These are phyloP conservation scores for Forbesichthys agassizii DNA, from an alignment of 2,113 vertebrate genomes.

Conservation along the genomic window DNA sequence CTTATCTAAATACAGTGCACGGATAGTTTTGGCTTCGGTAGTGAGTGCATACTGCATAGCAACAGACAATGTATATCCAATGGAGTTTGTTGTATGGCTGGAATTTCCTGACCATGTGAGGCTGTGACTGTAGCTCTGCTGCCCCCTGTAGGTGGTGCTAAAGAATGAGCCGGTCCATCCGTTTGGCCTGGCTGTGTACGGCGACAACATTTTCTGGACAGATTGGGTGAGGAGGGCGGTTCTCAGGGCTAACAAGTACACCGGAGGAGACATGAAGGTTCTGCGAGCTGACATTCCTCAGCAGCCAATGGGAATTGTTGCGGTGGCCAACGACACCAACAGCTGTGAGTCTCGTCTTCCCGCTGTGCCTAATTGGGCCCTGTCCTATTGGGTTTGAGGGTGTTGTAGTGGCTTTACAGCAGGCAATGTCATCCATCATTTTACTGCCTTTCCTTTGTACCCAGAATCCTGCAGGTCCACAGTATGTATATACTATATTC, in stretches of 20 bases:
- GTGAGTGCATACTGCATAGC: not conserved
- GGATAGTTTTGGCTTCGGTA: too few species aligned
- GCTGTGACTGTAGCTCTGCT: slow-evolving; percentile 13
- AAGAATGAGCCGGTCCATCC: slow-evolving; percentile 96
- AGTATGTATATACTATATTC: too few species aligned
- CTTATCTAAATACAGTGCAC: not conserved
- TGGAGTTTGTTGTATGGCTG: slow-evolving; percentile 1
- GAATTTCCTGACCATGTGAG: slow-evolving; percentile 3
- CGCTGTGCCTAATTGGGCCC: too few species aligned
- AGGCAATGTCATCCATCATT: too few species aligned
- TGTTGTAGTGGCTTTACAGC: too few species aligned
- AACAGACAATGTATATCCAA: not conserved
- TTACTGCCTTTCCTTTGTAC: too few species aligned
- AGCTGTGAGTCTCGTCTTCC: slow-evolving; percentile 85
- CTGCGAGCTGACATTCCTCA: slow-evolving; percentile 96
- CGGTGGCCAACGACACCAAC: slow-evolving; percentile 97
- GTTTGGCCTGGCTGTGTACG: slow-evolving; percentile 92
- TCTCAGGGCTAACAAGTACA: slow-evolving; percentile 92
- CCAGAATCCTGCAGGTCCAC: too few species aligned
- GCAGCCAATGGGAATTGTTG: slow-evolving; percentile 98
- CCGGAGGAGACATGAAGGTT: slow-evolving; percentile 92
- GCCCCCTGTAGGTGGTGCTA: slow-evolving; percentile 85
- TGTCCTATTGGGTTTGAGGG: too few species aligned
- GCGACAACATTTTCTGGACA: slow-evolving; percentile 98
- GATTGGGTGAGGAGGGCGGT: slow-evolving; percentile 97